Conservation (phyloP, 2,113 vertebrate species). For the Cygnus buccinator region DNA sequence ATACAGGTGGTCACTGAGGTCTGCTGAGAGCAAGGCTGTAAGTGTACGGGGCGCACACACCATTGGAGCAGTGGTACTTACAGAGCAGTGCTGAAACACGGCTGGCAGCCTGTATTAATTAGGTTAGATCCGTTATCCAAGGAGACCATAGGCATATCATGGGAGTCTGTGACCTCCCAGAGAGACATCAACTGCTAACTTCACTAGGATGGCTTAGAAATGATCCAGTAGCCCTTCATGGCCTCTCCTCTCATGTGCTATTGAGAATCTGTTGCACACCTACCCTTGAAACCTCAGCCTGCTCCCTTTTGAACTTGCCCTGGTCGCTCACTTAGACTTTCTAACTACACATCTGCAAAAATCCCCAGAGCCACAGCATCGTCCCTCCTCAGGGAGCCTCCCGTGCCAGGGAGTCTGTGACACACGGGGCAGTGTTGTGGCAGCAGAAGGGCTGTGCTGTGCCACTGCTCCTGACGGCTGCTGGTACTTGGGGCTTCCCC, state of each 20-base stretch:
- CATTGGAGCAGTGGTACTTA: background rate
- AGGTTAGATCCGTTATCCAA: background rate
- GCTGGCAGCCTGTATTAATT: background rate
- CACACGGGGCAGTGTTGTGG: background rate
- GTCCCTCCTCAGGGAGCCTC: accelerated
- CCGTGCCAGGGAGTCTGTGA: background rate
- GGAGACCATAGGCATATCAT: background rate
- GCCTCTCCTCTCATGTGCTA: background rate
- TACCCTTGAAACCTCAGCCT: background rate
- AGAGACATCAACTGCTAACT: background rate
- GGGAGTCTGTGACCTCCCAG: background rate
- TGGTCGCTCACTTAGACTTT: background rate
- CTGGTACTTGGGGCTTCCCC: background rate
- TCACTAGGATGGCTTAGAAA: background rate
- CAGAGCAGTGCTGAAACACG: background rate
- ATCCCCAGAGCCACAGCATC: background rate
- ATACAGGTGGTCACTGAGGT: background rate
- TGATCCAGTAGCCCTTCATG: background rate
- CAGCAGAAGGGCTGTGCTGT: background rate
- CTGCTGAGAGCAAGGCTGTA: background rate
- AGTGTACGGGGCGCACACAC: background rate
- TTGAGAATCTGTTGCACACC: background rate
- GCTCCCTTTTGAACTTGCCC: background rate
- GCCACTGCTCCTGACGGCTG: background rate
- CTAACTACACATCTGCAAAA: background rate